phyloP scores from a whole-genome alignment of 2,888 invertebrate species.

The Cetonia aurata region DNA sequence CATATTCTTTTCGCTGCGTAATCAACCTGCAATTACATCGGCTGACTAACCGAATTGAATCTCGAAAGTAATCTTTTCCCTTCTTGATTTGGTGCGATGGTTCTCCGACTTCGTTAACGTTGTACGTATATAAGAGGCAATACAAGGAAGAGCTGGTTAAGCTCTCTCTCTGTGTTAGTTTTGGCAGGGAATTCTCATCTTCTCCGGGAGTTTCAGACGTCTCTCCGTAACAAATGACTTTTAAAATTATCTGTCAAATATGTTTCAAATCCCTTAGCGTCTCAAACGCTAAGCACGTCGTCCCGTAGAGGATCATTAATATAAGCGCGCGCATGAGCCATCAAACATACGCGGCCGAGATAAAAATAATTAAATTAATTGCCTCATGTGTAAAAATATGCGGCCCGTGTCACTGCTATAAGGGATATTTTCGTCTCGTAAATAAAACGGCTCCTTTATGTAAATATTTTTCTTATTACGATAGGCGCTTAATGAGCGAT shows the following conservation, averaged over 20 bases:
- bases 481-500: slow-evolving; percentile 39
- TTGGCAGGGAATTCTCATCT: no score
- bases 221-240: slow-evolving; percentile 42
- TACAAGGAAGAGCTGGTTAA: no score
- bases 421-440: slow-evolving; percentile 40
- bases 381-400: slow-evolving; percentile 47
- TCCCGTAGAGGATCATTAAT: slow-evolving; percentile 43
- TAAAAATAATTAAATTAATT: slow-evolving; percentile 48
- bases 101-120: no score
- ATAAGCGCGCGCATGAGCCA: slow-evolving; percentile 40
- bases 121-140: no score
- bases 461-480: slow-evolving; percentile 44
- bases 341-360: slow-evolving; percentile 40
- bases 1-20: no score
- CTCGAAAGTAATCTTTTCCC: no score
- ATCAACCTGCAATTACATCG: no score
- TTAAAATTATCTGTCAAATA: slow-evolving; percentile 46
- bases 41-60: no score
- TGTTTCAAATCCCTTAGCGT: slow-evolving; percentile 44
- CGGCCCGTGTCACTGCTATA: slow-evolving; percentile 13
- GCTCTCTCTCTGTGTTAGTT: no score
- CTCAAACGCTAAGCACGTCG: slow-evolving; percentile 39
- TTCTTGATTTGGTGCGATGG: no score
- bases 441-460: slow-evolving; percentile 38
- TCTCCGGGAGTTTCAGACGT: no score